A percentile compares a stretch with the other conserved stretches of the same genome.
Conservation (phyloP, 2,888 invertebrate genomes). For the Drosophila tanythrix region DNA sequence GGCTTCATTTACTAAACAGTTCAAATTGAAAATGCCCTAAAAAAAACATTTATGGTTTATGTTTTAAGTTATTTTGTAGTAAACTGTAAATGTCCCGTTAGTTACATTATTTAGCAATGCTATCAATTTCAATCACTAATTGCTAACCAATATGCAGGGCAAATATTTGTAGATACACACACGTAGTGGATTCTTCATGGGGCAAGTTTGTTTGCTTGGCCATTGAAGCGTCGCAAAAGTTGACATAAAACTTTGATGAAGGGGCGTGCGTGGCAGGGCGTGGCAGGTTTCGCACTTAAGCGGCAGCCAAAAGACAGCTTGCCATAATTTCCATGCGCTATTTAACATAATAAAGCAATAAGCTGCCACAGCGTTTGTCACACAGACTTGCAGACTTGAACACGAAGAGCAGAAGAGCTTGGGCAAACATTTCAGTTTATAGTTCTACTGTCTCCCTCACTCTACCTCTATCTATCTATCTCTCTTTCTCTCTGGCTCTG, state of each 20-base stretch:
- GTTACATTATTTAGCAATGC: slow-evolving; percentile 8
- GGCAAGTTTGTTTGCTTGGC: slow-evolving; percentile 45
- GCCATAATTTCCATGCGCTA: slow-evolving; percentile 76
- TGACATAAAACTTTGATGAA: slow-evolving; percentile 48
- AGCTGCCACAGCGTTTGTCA: slow-evolving; percentile 58
- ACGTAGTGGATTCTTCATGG: slow-evolving; percentile 10
- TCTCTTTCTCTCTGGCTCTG: background rate
- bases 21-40: background rate
- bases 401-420: slow-evolving; percentile 28
- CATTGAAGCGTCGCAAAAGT: slow-evolving; percentile 38
- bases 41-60: background rate
- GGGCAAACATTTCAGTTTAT: slow-evolving; percentile 41
- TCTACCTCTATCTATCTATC: background rate
- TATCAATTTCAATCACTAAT: slow-evolving; percentile 52
- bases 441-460: slow-evolving; percentile 7
- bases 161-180: slow-evolving; percentile 33
- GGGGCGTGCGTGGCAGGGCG: slow-evolving; percentile 27
- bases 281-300: slow-evolving; percentile 46
- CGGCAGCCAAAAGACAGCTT: slow-evolving; percentile 60
- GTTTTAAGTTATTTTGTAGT: background rate
- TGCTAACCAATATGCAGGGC: slow-evolving; percentile 41
- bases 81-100: too few species aligned
- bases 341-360: slow-evolving; percentile 78
- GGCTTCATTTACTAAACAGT: background rate
- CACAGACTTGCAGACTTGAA: slow-evolving; percentile 13